Evolutionary conservation across 2,888 invertebrate genomes (phyloP).

Genomic region (Melieria crassipennis): DNA sequence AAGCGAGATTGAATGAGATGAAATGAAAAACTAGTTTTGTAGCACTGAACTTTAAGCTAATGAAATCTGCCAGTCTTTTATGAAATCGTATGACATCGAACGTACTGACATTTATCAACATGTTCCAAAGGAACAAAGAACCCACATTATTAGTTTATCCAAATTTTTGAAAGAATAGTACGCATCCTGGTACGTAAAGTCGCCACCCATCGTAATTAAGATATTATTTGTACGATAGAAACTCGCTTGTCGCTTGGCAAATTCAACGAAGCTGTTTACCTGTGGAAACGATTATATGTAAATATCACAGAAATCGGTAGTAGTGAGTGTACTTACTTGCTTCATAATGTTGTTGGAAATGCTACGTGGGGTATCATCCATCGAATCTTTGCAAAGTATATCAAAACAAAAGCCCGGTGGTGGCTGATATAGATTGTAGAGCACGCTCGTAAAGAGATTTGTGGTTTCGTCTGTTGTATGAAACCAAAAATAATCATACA

Average conservation of each 20-base stretch:
- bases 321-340: constrained; percentile 76
- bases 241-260: constrained; percentile 69
- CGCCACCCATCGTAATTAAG: constrained; percentile 89
- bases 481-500: background rate
- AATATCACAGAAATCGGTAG: constrained; percentile 45
- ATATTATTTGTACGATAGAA: constrained; percentile 78
- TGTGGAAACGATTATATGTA: constrained; percentile 39
- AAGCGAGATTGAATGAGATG: background rate
- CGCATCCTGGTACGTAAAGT: constrained; percentile 89
- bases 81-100: too few species aligned
- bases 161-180: constrained; percentile 82
- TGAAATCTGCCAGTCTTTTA: too few species aligned
- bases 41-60: too few species aligned
- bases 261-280: constrained; percentile 69
- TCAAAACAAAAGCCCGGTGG: constrained; percentile 96
- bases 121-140: constrained; percentile 32
- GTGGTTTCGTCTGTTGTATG: constrained; percentile 69
- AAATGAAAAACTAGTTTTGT: too few species aligned
- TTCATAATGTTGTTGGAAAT: constrained; percentile 84
- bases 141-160: constrained; percentile 80
- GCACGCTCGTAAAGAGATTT: constrained; percentile 83
- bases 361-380: constrained; percentile 82
- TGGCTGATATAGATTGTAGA: constrained; percentile 84
- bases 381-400: constrained; percentile 83
- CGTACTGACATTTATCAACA: too few species aligned